Evolutionary conservation across 2,113 vertebrate genomes (phyloP), one percentile per base, ranked within the genome.

Genomic region (Athene cunicularia): DNA sequence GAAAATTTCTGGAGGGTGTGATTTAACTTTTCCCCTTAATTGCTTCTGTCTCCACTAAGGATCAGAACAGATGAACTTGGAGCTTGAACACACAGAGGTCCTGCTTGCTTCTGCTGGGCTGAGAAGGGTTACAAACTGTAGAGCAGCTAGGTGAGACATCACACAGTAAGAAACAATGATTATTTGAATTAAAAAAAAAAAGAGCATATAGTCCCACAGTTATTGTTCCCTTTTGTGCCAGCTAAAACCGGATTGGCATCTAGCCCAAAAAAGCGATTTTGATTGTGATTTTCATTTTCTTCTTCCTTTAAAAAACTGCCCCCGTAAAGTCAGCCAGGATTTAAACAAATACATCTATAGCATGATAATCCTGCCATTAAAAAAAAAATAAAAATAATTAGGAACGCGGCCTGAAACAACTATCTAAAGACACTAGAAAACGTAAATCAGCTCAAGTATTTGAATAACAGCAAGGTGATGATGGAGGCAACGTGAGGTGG

Each of bases 321-420:
- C 56, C 58, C 26, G 77, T 50, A 59, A 90, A 96, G 95, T 97
- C 95, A 96, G 94, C 95, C 94, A 97, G 93, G 86, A 97, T 97
- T 97, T 97, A 97, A 97, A 95, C 96, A 97, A 95, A 96, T 94
- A 97, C 73, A 53, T 93, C 95, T 68, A 95, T 91, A 96, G 68
- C 55, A 82, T 80, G 85, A 95, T 84, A 95, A 88, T 80, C 67
- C 84, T 67, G 52, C 73, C 84, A 90, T 92, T 93, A 94, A 90
- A 90, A 74, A 58, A 59, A 63, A 94, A 90, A 90, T 68, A 58
- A 59, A 63, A 95, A 95, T 71, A 77, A 94, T 96, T 87, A 88
- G 94, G 93, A 96, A 86, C 32, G 37, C 4, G 1, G 92, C 89
- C 96, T 96, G 92, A 97, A 97, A 97, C 21, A 97, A 97, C 95